Percentiles rank a stretch among this genome's conserved stretches.
Conservation (phyloP, 2,797 vertebrate genomes). For the Australoheros facetus region DNA sequence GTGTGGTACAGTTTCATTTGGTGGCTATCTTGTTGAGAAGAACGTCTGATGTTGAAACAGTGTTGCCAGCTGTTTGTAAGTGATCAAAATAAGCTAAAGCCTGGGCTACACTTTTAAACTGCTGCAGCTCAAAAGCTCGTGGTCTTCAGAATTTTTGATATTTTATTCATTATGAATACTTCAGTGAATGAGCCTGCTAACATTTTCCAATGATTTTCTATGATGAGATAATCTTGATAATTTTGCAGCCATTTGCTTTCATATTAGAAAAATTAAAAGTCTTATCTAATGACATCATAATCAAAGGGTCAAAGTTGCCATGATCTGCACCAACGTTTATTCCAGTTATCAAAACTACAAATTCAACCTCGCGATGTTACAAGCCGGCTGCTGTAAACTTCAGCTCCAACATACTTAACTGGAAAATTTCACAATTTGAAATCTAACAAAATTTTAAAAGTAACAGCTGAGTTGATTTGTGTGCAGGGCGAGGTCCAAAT, state of each 20-base stretch:
- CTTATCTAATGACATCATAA: too few relatives aligned
- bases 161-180: neutral
- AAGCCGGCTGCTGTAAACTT: too few relatives aligned
- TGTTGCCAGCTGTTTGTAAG: too few relatives aligned
- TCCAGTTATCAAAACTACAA: neutral
- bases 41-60: neutral
- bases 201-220: neutral
- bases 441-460: neutral
- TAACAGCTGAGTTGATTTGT: neutral
- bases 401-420: neutral
- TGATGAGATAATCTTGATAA: neutral
- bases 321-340: neutral
- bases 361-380: neutral
- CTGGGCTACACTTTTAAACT: too few relatives aligned
- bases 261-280: too few relatives aligned
- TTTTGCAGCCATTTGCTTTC: too few relatives aligned
- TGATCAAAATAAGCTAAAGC: too few relatives aligned
- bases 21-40: neutral
- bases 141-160: neutral
- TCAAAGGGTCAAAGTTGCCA: accelerated
- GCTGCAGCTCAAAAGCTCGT: neutral
- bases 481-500: neutral
- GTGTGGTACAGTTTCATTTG: neutral
- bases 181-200: neutral
- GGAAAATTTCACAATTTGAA: neutral